phyloP scores from a whole-genome alignment of 1,140 invertebrate genomes.

The Conus ventricosus region DNA sequence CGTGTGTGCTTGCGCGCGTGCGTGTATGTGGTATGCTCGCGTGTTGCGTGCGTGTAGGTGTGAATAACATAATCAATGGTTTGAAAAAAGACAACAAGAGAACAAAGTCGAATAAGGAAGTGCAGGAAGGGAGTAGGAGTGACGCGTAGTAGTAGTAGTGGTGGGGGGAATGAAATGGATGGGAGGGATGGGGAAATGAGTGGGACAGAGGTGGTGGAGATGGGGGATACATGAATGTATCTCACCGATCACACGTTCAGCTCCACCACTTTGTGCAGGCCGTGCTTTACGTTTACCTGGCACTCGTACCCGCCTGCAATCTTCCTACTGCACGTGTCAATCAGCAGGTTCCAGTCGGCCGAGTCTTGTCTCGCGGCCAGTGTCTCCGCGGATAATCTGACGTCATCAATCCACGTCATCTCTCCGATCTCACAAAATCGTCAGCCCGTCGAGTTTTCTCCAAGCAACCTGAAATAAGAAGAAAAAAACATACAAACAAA shows the following conservation, averaged over 20 bases:
- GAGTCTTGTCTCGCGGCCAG: conserved; percentile 55
- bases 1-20: no score
- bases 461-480: conserved; percentile 47
- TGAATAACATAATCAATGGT: no score
- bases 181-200: no score
- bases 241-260: conserved; percentile 52
- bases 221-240: no score
- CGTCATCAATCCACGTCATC: conserved; percentile 48
- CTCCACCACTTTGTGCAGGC: conserved; percentile 32
- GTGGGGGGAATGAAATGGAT: no score
- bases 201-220: no score
- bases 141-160: no score
- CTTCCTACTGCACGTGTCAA: conserved; percentile 31
- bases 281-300: conserved; percentile 43
- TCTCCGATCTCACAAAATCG: conserved; percentile 51
- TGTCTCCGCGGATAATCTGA: conserved; percentile 44
- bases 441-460: conserved; percentile 41
- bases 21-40: no score
- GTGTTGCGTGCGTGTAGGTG: no score
- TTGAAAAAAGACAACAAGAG: no score
- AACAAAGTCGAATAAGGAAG: no score
- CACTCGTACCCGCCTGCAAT: conserved; percentile 47
- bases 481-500: not conserved
- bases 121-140: no score
- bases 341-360: conserved; percentile 47